These are phyloP conservation scores for Sapayoa aenigma DNA, from an alignment of 2,113 vertebrate species.

Conservation along the genomic window DNA sequence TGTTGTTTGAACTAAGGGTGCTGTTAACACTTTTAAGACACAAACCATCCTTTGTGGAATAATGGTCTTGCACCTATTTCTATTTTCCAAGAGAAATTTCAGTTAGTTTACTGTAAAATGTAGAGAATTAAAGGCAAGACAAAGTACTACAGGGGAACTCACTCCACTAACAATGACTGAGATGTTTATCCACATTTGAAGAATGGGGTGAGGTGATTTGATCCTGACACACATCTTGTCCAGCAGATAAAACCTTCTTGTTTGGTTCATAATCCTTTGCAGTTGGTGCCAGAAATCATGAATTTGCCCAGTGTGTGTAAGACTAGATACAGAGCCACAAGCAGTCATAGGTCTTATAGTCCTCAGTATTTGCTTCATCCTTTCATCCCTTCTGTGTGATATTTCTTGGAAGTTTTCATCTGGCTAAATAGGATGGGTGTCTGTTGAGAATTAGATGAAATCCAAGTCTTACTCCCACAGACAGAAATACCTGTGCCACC, in stretches of 20 bases:
- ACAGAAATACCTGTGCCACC: not conserved
- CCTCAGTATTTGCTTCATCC: not conserved
- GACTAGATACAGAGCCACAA: not conserved
- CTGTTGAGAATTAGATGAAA: not conserved
- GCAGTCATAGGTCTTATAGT: not conserved
- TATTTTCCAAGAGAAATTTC: not conserved
- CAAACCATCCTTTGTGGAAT: too few relatives aligned
- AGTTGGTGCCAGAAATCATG: not conserved
- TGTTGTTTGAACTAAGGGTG: rapidly evolving
- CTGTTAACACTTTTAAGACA: not conserved
- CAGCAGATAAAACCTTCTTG: not conserved
- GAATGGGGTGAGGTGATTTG: not conserved
- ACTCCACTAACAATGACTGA: not conserved
- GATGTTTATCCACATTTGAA: not conserved
- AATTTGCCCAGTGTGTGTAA: not conserved
- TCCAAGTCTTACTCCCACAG: not conserved
- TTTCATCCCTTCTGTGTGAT: not conserved
- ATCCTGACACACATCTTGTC: not conserved
- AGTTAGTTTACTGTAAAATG: not conserved
- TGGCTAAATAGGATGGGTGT: not conserved
- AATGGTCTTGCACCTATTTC: not conserved
- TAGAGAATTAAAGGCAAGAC: not conserved
- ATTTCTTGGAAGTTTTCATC: not conserved
- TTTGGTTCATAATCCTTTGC: not conserved
- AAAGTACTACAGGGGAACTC: not conserved